phyloP scores from a whole-genome alignment of 92 coral and sea anemone genomes.

The Metridium senile region DNA sequence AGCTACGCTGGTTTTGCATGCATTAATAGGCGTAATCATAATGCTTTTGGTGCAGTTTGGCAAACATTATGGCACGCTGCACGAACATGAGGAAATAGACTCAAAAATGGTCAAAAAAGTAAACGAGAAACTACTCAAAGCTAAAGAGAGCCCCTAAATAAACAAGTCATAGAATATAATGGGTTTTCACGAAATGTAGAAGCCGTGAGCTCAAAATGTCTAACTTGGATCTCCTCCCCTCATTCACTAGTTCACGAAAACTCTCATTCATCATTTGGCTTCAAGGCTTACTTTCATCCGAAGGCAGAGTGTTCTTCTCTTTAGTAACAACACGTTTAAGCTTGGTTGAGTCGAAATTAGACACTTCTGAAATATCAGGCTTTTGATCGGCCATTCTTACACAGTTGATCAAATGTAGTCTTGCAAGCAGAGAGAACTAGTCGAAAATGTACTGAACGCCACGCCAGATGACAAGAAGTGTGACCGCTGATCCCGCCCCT shows the following conservation, averaged over 20 bases:
- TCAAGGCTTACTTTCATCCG: constrained; percentile 81
- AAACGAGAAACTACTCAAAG: background rate
- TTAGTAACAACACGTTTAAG: constrained; percentile 86
- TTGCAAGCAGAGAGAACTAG: background rate
- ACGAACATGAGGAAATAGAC: background rate
- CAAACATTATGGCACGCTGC: background rate
- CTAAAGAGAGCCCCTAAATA: background rate
- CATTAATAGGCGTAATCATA: background rate
- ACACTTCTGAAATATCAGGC: constrained; percentile 79
- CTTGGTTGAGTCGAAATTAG: constrained; percentile 71
- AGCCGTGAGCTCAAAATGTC: background rate
- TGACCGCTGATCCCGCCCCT: constrained; percentile 56
- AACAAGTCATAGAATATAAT: background rate
- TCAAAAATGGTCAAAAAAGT: background rate
- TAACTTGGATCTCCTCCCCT: constrained; percentile 7
- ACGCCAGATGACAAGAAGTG: constrained; percentile 20
- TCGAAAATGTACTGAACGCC: background rate
- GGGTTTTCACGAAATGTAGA: background rate
- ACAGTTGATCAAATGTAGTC: background rate
- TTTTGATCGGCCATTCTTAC: constrained; percentile 67
- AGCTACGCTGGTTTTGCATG: background rate
- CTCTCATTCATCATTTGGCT: background rate
- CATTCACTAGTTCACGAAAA: background rate
- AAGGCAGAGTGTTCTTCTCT: constrained; percentile 90
- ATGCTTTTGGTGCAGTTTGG: background rate